A percentile compares a stretch with the other conserved stretches of the same genome.
phyloP scores from a whole-genome alignment of 2,888 invertebrate species.

The Altica lythri region DNA sequence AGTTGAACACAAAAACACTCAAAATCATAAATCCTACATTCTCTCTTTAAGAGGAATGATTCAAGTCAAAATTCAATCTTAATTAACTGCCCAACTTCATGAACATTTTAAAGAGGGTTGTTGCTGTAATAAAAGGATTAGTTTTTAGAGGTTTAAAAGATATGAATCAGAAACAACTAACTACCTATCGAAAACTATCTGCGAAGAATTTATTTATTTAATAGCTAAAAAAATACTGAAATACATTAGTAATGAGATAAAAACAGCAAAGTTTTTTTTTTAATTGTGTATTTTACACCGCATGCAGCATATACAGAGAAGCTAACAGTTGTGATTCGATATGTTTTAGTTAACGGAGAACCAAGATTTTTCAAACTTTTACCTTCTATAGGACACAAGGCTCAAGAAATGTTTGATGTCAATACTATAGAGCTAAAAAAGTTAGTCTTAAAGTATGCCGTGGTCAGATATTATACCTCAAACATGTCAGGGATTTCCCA shows the following conservation, averaged over 20 bases:
- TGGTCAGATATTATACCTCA: constrained; percentile 45
- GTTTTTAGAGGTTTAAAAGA: constrained; percentile 34
- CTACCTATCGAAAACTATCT: too few relatives aligned
- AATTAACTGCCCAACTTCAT: constrained; percentile 17
- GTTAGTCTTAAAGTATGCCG: constrained; percentile 23
- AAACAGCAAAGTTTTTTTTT: too few relatives aligned
- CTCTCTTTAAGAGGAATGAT: constrained; percentile 14
- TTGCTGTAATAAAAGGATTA: constrained; percentile 36
- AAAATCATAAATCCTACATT: constrained; percentile 29
- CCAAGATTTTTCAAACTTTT: constrained; percentile 1
- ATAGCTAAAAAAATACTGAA: constrained; percentile 16
- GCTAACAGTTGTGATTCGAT: constrained; percentile 20
- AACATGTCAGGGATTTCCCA: constrained; percentile 37
- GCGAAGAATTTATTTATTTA: constrained; percentile 21
- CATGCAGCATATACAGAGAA: constrained; percentile 21
- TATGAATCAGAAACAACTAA: constrained; percentile 39
- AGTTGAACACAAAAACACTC: too few relatives aligned
- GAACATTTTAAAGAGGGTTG: constrained; percentile 38
- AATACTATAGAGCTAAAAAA: constrained; percentile 11
- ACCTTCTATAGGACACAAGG: neutral
- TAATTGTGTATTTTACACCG: constrained; percentile 16
- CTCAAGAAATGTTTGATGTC: constrained; percentile 8
- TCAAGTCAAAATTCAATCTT: constrained; percentile 23
- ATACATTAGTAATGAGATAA: constrained; percentile 17
- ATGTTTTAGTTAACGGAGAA: too few relatives aligned